Percentiles rank a stretch among this genome's conserved stretches.
phyloP scores from a whole-genome alignment of 1,140 invertebrate species.

The Epicauta chinensis region DNA sequence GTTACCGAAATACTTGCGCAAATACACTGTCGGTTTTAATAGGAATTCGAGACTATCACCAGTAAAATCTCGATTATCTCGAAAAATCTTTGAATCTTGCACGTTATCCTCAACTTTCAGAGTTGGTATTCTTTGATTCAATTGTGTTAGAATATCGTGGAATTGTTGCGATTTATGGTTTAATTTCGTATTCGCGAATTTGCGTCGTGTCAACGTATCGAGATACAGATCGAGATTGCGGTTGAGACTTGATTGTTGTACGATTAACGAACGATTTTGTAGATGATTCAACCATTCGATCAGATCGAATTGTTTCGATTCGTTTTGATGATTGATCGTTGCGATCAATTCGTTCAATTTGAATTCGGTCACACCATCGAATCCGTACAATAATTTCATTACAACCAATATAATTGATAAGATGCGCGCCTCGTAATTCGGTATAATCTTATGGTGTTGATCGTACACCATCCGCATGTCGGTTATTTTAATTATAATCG shows the following conservation, averaged over 20 bases:
- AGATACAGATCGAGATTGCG: too few species aligned
- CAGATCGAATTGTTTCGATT: conserved; percentile 51
- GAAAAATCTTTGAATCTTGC: too few species aligned
- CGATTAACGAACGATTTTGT: conserved; percentile 44
- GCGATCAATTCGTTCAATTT: conserved; percentile 45
- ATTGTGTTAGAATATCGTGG: too few species aligned
- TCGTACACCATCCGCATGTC: conserved; percentile 22
- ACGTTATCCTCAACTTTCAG: too few species aligned
- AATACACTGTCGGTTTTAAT: conserved; percentile 17
- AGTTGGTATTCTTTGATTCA: not conserved
- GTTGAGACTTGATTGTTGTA: not conserved
- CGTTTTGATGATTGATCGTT: conserved; percentile 35
- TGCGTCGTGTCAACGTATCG: not conserved
- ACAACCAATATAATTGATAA: conserved; percentile 57
- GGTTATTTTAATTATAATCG: conserved; percentile 25
- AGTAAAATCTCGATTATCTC: conserved; percentile 5
- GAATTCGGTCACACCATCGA: conserved; percentile 58
- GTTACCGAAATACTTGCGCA: not conserved
- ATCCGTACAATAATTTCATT: conserved; percentile 55
- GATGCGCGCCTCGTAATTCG: conserved; percentile 55
- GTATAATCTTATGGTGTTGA: conserved; percentile 32
- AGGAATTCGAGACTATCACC: conserved; percentile 20
- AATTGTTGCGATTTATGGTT: not conserved
- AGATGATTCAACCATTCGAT: conserved; percentile 57
- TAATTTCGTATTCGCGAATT: not conserved